These are phyloP conservation scores for Pipistrellus pygmaeus DNA, from an alignment of 2,797 vertebrate species.

Conservation along the genomic window DNA sequence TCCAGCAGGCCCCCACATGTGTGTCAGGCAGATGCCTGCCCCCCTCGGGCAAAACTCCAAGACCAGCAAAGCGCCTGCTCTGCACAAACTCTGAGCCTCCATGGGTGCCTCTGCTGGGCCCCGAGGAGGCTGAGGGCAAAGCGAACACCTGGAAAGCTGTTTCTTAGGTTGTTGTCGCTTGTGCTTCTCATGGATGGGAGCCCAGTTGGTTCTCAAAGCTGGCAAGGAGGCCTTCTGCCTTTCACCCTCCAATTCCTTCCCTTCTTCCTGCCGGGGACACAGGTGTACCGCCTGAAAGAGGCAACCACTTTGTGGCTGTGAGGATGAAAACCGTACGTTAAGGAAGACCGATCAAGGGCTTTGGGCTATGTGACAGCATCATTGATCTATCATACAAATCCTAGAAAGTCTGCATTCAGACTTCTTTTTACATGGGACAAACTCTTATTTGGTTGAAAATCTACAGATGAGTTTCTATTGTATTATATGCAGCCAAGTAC, in stretches of 20 bases:
- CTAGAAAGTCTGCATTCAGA: neutral
- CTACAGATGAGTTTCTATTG: neutral
- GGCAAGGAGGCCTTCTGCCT: neutral
- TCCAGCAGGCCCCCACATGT: neutral
- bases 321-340: neutral
- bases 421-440: constrained; percentile 22
- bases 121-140: rapidly evolving
- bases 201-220: neutral
- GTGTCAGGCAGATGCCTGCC: neutral
- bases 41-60: neutral
- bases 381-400: neutral
- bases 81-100: neutral
- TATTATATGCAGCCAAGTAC: neutral
- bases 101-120: neutral
- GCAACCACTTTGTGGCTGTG: neutral
- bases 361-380: neutral
- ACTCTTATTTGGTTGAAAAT: neutral
- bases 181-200: neutral
- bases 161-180: neutral
- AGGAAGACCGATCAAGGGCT: neutral
- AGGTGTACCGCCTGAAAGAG: neutral
- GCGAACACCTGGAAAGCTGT: neutral
- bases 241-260: neutral
- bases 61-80: too few species aligned
- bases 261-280: neutral